These are phyloP conservation scores for Typhlichthys subterraneus DNA, from an alignment of 2,797 vertebrate species.

Conservation along the genomic window DNA sequence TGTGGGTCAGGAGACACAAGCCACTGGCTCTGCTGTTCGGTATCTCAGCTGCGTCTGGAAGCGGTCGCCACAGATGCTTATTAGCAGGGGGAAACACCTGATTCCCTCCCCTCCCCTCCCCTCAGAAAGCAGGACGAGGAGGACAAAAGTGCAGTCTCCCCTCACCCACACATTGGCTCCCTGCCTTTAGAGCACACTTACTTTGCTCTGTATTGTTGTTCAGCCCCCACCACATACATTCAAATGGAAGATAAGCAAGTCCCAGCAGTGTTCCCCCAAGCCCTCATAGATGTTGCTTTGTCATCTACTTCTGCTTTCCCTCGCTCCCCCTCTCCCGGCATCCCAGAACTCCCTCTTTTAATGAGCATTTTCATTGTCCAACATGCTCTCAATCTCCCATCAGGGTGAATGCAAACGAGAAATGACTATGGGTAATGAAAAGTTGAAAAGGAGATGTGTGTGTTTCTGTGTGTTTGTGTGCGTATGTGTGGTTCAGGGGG, in stretches of 20 bases:
- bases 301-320: constrained; percentile 37
- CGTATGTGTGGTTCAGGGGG: constrained; percentile 22
- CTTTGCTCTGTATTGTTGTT: constrained; percentile 46
- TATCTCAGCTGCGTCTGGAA: constrained; percentile 57
- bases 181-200: constrained; percentile 61
- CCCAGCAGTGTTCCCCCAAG: constrained; percentile 33
- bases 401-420: constrained; percentile 34
- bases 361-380: constrained; percentile 64
- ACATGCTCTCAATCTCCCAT: constrained; percentile 56
- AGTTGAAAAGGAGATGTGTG: constrained; percentile 21
- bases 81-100: constrained; percentile 76
- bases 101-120: constrained; percentile 58
- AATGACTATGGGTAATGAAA: constrained; percentile 44
- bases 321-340: constrained; percentile 26
- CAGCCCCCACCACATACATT: constrained; percentile 48
- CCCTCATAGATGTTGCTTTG: constrained; percentile 50
- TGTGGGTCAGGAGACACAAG: constrained; percentile 38
- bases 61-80: constrained; percentile 63
- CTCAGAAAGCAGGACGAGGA: constrained; percentile 32
- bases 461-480: too few species aligned
- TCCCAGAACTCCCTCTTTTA: constrained; percentile 38
- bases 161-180: constrained; percentile 21
- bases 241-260: constrained; percentile 56
- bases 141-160: constrained; percentile 52
- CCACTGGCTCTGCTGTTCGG: constrained; percentile 47